These are phyloP conservation scores for Conger conger DNA, from an alignment of 2,113 vertebrate species.

Conservation along the genomic window DNA sequence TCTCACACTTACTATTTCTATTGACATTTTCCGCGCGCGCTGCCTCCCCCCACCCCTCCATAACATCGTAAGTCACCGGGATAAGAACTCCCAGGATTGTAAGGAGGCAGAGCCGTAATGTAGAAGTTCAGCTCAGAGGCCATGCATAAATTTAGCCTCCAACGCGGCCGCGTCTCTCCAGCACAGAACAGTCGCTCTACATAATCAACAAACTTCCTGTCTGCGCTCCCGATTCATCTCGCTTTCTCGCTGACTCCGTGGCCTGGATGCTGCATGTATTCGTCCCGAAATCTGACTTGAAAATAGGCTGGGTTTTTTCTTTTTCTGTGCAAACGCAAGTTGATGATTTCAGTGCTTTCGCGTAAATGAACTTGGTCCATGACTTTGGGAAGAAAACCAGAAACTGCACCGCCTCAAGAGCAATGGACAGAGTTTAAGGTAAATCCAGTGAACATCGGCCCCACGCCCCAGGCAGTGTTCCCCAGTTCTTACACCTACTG, in stretches of 20 bases:
- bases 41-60: conserved; percentile 76
- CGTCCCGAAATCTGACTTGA: background rate
- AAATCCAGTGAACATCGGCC: background rate
- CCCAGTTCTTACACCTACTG: background rate
- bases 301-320: background rate
- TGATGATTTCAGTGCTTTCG: background rate
- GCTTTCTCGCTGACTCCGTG: background rate
- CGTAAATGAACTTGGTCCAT: background rate
- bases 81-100: conserved; percentile 98
- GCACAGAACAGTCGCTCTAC: conserved; percentile 84
- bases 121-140: conserved; percentile 98
- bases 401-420: background rate
- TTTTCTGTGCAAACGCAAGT: background rate
- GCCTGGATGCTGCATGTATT: background rate
- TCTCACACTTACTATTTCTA: conserved; percentile 99
- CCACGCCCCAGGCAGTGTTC: background rate
- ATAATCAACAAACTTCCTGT: conserved; percentile 66
- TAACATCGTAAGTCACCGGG: conserved; percentile 98
- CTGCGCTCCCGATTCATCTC: conserved; percentile 52
- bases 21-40: conserved; percentile 98
- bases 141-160: conserved; percentile 95
- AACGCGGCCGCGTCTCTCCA: conserved; percentile 87
- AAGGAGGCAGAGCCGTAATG: conserved; percentile 95
- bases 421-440: background rate
- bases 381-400: background rate